Evolutionary conservation across 2,888 invertebrate species (phyloP).

Genomic region (Hedya salicella): DNA sequence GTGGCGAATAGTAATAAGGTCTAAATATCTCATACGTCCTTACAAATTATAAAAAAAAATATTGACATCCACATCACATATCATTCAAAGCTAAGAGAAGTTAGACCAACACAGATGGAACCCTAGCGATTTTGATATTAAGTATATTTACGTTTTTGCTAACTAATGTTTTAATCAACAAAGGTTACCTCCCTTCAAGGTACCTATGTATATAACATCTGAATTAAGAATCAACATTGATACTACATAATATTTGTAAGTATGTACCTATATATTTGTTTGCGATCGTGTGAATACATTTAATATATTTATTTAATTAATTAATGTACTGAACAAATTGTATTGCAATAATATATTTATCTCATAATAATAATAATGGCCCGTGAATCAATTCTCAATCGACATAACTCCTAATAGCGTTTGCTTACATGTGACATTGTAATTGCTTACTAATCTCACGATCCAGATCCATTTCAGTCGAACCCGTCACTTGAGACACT

Average conservation of each 20-base stretch:
- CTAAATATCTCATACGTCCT: neutral
- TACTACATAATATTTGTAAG: neutral
- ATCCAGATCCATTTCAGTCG: too few species aligned
- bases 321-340: neutral
- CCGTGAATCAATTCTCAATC: too few species aligned
- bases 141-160: conserved; percentile 24
- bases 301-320: neutral
- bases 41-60: neutral
- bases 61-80: neutral
- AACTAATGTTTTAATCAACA: conserved; percentile 30
- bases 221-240: conserved; percentile 17
- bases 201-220: conserved; percentile 32
- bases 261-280: conserved; percentile 15
- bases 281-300: conserved; percentile 3
- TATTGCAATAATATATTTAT: too few species aligned
- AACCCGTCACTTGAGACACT: too few species aligned
- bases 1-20: too few species aligned
- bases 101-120: conserved; percentile 23
- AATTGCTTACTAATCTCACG: too few species aligned
- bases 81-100: neutral
- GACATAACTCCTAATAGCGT: too few species aligned
- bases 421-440: too few species aligned
- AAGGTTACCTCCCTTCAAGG: conserved; percentile 1
- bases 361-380: too few species aligned
- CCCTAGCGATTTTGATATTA: conserved; percentile 30